Evolutionary conservation across 2,797 vertebrate species (phyloP).

Genomic region (Halcyon badia): DNA sequence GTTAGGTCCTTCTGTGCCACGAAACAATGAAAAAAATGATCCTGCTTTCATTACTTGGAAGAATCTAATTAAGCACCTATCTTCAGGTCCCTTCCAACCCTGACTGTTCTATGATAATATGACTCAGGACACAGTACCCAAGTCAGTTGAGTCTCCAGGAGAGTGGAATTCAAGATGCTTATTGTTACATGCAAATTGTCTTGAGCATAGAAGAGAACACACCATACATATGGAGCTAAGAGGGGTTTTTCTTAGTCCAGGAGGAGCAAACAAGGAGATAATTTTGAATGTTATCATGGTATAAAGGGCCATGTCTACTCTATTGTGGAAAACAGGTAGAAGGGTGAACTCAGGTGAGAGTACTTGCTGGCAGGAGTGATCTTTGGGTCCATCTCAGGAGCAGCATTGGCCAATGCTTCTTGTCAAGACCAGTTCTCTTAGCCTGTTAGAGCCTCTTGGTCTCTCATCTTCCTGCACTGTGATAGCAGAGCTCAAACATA

Average conservation of each 20-base stretch:
- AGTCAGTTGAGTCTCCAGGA: neutral
- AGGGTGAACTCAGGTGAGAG: neutral
- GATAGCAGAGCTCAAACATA: neutral
- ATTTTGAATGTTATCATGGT: neutral
- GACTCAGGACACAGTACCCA: neutral
- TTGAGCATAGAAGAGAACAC: neutral
- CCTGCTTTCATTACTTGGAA: neutral
- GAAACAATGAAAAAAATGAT: neutral
- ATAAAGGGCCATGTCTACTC: neutral
- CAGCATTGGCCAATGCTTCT: neutral
- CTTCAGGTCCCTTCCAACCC: neutral
- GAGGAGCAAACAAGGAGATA: neutral
- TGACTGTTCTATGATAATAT: too few relatives aligned
- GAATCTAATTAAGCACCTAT: neutral
- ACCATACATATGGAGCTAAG: neutral
- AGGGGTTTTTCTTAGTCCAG: neutral
- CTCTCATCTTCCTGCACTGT: neutral
- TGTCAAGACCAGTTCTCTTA: accelerated
- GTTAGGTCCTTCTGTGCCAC: neutral
- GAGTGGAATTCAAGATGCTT: neutral
- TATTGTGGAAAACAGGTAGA: neutral
- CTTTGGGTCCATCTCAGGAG: neutral
- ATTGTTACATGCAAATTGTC: neutral
- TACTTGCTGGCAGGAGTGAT: neutral
- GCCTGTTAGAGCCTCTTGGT: neutral